Percentiles rank a stretch among this genome's conserved stretches.
Conservation (phyloP, 2,888 invertebrate genomes). For the Nymphalis polychloros region DNA sequence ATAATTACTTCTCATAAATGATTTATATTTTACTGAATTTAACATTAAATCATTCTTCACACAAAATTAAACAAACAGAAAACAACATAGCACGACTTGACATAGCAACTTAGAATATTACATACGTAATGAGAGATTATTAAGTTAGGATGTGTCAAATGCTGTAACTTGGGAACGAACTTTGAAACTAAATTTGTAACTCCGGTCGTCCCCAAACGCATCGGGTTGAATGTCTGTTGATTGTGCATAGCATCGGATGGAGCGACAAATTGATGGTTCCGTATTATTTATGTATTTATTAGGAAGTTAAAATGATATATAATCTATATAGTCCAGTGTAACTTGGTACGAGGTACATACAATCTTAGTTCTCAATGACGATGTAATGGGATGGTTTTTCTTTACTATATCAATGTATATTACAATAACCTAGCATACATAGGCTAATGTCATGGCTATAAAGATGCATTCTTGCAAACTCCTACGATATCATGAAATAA, state of each 20-base stretch:
- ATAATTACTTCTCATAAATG: too few relatives aligned
- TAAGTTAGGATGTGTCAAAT: conserved; percentile 66
- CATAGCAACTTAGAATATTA: conserved; percentile 20
- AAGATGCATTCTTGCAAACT: too few relatives aligned
- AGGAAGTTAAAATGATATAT: too few relatives aligned
- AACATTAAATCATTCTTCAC: neutral
- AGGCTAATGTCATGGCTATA: too few relatives aligned
- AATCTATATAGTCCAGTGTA: too few relatives aligned
- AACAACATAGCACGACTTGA: neutral
- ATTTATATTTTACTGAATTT: too few relatives aligned
- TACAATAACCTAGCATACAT: too few relatives aligned
- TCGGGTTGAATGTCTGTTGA: conserved; percentile 68
- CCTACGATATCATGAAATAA: too few relatives aligned
- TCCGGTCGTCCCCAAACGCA: conserved; percentile 52
- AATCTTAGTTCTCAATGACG: too few relatives aligned
- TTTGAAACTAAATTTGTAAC: conserved; percentile 63
- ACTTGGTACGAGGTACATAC: too few relatives aligned
- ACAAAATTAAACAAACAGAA: conserved; percentile 8
- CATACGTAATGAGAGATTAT: conserved; percentile 42
- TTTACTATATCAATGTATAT: too few relatives aligned
- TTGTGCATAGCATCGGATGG: conserved; percentile 49
- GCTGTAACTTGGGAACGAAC: conserved; percentile 55
- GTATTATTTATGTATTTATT: neutral
- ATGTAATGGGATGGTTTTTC: too few relatives aligned
- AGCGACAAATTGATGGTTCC: neutral